Evolutionary conservation across 2,113 vertebrate genomes (phyloP).

Genomic region (Chionomys nivalis): DNA sequence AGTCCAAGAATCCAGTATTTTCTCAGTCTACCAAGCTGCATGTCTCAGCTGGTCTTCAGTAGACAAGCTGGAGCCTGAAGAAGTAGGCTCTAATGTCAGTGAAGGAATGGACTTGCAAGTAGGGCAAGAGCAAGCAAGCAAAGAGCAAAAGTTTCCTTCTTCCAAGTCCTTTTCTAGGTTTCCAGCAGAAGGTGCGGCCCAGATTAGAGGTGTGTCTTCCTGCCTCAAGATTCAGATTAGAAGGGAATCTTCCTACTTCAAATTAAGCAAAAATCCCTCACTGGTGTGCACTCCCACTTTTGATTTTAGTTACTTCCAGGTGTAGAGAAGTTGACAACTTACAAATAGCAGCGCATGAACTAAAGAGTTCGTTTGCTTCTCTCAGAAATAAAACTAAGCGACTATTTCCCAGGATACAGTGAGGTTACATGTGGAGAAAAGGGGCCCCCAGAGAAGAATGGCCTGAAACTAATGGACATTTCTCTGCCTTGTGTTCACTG

Average conservation of each 20-base stretch:
- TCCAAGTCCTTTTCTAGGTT: background rate
- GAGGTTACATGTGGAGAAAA: background rate
- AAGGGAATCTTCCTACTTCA: background rate
- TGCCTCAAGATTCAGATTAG: background rate
- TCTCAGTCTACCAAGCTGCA: background rate
- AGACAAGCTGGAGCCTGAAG: background rate
- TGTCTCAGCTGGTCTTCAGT: background rate
- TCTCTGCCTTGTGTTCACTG: background rate
- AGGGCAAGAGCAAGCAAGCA: too few relatives aligned
- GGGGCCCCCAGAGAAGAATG: background rate
- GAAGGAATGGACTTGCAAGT: background rate
- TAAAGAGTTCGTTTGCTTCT: background rate
- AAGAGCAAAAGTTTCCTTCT: background rate
- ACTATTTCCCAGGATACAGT: background rate
- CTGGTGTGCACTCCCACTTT: background rate
- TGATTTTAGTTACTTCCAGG: background rate
- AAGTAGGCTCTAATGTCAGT: background rate
- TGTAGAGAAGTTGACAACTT: background rate
- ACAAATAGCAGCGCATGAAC: background rate
- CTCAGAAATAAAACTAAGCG: background rate
- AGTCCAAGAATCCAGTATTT: background rate
- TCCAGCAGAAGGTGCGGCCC: background rate
- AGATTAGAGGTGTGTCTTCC: background rate
- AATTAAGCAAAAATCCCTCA: background rate
- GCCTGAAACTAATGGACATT: background rate